These are phyloP conservation scores for Drepanosiphum platanoidis DNA, from an alignment of 2,888 invertebrate genomes.

Conservation along the genomic window DNA sequence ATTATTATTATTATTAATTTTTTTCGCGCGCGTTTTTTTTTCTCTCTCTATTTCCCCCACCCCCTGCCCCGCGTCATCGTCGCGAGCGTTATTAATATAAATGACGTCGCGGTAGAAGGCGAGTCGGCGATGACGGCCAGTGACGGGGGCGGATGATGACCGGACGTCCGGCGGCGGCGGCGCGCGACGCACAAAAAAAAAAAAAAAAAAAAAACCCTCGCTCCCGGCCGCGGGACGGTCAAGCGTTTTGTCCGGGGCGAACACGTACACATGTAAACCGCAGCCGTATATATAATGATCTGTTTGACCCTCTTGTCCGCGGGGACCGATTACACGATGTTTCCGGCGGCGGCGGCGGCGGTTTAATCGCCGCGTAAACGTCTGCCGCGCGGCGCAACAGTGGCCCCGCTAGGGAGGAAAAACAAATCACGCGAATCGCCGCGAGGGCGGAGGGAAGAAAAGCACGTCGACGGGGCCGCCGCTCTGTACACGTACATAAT, in stretches of 20 bases:
- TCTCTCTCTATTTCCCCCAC: no score
- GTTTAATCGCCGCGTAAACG: conserved; percentile 46
- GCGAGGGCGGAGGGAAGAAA: background rate
- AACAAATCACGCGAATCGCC: background rate
- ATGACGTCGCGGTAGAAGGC: conserved; percentile 1
- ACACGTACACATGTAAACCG: conserved; percentile 53
- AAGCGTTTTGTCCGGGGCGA: conserved; percentile 39
- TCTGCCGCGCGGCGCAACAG: conserved; percentile 9
- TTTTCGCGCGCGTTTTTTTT: background rate
- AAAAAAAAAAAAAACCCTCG: conserved; percentile 27
- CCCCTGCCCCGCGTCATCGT: no score
- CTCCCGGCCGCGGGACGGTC: conserved; percentile 36
- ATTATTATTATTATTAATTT: conserved; percentile 37
- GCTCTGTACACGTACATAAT: no score
- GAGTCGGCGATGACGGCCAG: background rate
- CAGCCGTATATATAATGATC: conserved; percentile 38
- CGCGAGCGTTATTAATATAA: conserved; percentile 38
- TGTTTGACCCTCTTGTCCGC: conserved; percentile 56
- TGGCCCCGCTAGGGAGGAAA: background rate
- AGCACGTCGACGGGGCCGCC: background rate
- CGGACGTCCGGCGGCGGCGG: conserved; percentile 30
- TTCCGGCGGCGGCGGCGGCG: conserved; percentile 23
- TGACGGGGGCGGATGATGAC: background rate
- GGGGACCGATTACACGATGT: conserved; percentile 58
- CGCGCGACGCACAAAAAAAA: conserved; percentile 6